Evolutionary conservation across 2,888 invertebrate species (phyloP).

Genomic region (Bimastos eiseni): DNA sequence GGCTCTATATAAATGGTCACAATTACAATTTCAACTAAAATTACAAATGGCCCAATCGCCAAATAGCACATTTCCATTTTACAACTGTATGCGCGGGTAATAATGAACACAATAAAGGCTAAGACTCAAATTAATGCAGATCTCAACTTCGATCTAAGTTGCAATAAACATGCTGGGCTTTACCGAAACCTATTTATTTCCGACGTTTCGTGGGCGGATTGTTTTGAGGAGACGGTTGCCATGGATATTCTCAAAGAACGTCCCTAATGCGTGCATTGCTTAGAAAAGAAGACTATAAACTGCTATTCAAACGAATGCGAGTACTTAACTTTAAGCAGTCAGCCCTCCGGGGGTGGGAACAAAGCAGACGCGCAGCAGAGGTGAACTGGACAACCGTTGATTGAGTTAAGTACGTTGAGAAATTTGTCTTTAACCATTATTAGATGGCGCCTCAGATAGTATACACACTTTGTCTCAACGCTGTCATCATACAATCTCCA

Average conservation of each 20-base stretch:
- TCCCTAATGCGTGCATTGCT: not conserved
- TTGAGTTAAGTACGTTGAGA: not conserved
- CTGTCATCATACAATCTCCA: not conserved
- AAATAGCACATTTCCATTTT: too few relatives aligned
- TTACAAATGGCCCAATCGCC: too few relatives aligned
- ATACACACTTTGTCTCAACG: not conserved
- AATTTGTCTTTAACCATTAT: not conserved
- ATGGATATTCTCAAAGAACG: not conserved
- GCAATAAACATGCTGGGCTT: not conserved
- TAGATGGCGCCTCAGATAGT: not conserved
- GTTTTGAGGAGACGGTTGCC: not conserved
- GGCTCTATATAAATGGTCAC: too few relatives aligned
- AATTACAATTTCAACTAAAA: too few relatives aligned
- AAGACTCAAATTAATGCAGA: too few relatives aligned
- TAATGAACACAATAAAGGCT: too few relatives aligned
- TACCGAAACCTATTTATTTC: not conserved
- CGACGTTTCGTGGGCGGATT: not conserved
- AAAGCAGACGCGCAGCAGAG: not conserved
- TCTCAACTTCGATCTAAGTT: too few relatives aligned
- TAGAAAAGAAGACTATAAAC: not conserved
- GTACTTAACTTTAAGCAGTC: not conserved
- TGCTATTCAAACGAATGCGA: not conserved
- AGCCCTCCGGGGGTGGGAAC: not conserved
- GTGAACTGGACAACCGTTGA: not conserved
- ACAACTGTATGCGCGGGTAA: too few relatives aligned